Conservation (phyloP, 2,113 vertebrate genomes). For the Ginglymostoma cirratum region DNA sequence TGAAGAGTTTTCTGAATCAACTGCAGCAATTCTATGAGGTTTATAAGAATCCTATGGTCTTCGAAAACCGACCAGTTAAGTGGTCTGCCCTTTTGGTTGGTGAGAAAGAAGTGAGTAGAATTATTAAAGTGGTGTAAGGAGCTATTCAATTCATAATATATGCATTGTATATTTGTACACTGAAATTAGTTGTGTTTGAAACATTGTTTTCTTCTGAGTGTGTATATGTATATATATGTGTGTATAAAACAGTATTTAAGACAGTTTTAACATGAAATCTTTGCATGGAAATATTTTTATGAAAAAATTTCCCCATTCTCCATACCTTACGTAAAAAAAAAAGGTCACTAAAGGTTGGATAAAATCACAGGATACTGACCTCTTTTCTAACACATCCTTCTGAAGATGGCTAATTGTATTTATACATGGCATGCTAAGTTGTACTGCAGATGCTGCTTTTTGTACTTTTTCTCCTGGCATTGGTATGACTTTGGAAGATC, state of each 20-base stretch:
- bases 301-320: background rate
- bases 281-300: background rate
- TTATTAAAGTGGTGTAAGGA: background rate
- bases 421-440: background rate
- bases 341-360: background rate
- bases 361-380: background rate
- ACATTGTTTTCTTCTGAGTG: background rate
- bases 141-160: background rate
- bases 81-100: conserved; percentile 56
- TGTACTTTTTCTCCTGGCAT: background rate
- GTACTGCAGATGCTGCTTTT: background rate
- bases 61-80: background rate
- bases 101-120: conserved; percentile 53
- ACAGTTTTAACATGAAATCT: background rate
- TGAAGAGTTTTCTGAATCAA: conserved; percentile 62
- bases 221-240: no score
- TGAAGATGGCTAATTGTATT: background rate
- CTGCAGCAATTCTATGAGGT: conserved; percentile 62
- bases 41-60: conserved; percentile 47
- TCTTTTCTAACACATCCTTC: background rate
- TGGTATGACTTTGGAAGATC: background rate
- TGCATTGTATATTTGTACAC: no score
- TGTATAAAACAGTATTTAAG: no score
- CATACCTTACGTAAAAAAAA: background rate
- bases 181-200: conserved; percentile 29